Conservation (phyloP, 2,888 invertebrate genomes). For the Caenorhabditis virilis region DNA sequence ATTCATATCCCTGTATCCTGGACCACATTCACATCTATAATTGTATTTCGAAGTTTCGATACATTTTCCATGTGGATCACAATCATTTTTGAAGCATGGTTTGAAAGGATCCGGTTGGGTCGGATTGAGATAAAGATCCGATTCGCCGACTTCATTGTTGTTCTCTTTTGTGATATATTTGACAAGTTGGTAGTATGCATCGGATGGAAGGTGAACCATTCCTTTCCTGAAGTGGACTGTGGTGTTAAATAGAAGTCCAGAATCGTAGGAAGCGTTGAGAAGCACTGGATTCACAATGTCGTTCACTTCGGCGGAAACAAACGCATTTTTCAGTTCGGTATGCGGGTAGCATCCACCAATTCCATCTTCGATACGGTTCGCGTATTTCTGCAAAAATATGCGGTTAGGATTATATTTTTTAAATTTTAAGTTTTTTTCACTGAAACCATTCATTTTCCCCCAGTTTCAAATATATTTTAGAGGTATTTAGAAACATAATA, state of each 20-base stretch:
- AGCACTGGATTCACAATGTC: slow-evolving; percentile 60
- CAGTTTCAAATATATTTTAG: too few species aligned
- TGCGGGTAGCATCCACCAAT: slow-evolving; percentile 65
- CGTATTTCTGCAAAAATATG: slow-evolving; percentile 19
- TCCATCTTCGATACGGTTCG: slow-evolving; percentile 53
- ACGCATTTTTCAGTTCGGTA: slow-evolving; percentile 58
- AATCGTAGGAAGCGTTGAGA: slow-evolving; percentile 66
- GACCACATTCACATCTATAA: slow-evolving; percentile 65
- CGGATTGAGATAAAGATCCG: slow-evolving; percentile 64
- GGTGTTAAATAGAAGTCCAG: slow-evolving; percentile 65
- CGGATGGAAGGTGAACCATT: slow-evolving; percentile 63
- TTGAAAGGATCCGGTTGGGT: slow-evolving; percentile 67
- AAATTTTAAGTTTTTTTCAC: too few species aligned
- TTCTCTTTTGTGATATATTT: slow-evolving; percentile 61
- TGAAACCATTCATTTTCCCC: too few species aligned
- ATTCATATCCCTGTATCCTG: slow-evolving; percentile 64
- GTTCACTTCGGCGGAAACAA: slow-evolving; percentile 48
- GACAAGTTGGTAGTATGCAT: slow-evolving; percentile 62
- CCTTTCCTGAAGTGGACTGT: slow-evolving; percentile 67
- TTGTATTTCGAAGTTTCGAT: slow-evolving; percentile 63
- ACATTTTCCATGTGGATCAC: slow-evolving; percentile 64
- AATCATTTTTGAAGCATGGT: slow-evolving; percentile 67
- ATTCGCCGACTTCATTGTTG: slow-evolving; percentile 66
- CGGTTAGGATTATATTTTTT: too few species aligned
- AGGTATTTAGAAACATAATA: too few species aligned